These are phyloP conservation scores for Xanthorhoe spadicearia DNA, from an alignment of 2,888 invertebrate genomes.

Conservation along the genomic window DNA sequence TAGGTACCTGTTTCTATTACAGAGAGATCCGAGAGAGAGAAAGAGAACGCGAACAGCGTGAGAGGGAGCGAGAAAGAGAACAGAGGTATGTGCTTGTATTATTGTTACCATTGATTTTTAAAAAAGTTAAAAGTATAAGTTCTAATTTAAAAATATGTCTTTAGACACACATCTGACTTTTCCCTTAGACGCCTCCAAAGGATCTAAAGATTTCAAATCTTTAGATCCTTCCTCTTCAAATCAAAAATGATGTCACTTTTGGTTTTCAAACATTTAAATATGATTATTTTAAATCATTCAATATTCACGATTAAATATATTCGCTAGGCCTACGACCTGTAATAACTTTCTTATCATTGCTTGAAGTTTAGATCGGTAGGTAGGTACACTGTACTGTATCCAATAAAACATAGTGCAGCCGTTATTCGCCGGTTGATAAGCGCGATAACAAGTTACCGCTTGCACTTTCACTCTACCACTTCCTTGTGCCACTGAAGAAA, in stretches of 20 bases:
- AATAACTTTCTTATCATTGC: background rate
- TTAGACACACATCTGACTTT: no score
- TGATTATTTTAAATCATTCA: background rate
- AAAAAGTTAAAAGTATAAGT: no score
- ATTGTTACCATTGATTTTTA: background rate
- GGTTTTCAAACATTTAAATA: background rate
- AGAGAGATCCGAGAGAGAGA: slow-evolving; percentile 64
- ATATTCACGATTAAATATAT: background rate
- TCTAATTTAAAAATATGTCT: no score
- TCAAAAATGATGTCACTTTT: background rate
- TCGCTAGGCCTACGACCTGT: background rate
- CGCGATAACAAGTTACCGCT: background rate
- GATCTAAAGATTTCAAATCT: background rate
- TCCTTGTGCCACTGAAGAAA: background rate
- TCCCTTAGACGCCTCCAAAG: no score
- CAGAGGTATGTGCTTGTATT: slow-evolving; percentile 32
- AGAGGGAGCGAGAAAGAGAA: slow-evolving; percentile 74
- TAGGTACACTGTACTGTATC: background rate
- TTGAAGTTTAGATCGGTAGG: background rate
- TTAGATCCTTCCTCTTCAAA: no score
- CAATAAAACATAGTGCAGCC: background rate
- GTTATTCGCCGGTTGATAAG: background rate
- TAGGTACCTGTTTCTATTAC: slow-evolving; percentile 27
- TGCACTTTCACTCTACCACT: background rate
- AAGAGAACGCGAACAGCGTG: slow-evolving; percentile 65